A percentile compares a stretch with the other conserved stretches of the same genome.
Conservation (phyloP, 2,797 vertebrate species). For the Lacerta viridis region DNA sequence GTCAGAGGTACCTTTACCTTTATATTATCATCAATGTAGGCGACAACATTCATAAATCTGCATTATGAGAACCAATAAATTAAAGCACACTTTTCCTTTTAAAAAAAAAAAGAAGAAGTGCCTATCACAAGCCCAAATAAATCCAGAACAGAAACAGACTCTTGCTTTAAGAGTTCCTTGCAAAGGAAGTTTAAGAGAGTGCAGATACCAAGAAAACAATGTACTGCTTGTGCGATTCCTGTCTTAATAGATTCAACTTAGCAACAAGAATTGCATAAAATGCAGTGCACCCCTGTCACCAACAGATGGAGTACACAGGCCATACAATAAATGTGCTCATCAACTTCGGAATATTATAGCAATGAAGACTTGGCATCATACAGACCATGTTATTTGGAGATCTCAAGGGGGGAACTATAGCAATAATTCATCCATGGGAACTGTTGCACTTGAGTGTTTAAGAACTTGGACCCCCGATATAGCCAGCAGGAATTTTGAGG, state of each 20-base stretch:
- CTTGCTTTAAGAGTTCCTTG: background rate
- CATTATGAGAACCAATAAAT: background rate
- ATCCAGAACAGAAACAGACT: background rate
- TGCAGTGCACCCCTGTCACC: constrained; percentile 42
- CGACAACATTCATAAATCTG: background rate
- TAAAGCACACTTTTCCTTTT: background rate
- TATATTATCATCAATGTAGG: no score
- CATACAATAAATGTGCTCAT: constrained; percentile 35
- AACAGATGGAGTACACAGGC: constrained; percentile 64
- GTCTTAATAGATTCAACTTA: background rate
- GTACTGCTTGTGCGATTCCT: background rate
- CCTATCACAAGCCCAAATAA: background rate
- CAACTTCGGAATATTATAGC: background rate
- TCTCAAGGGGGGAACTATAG: background rate
- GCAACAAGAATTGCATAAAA: background rate
- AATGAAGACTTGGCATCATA: background rate
- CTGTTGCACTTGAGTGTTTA: background rate
- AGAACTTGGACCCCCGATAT: background rate
- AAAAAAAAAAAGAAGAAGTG: background rate
- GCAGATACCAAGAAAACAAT: background rate
- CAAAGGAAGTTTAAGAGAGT: background rate
- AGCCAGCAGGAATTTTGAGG: background rate
- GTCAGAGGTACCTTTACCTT: no score
- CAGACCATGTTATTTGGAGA: background rate
- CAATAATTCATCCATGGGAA: background rate